These are phyloP conservation scores for Muricea muricata DNA, from an alignment of 92 coral and sea anemone species.

Conservation along the genomic window DNA sequence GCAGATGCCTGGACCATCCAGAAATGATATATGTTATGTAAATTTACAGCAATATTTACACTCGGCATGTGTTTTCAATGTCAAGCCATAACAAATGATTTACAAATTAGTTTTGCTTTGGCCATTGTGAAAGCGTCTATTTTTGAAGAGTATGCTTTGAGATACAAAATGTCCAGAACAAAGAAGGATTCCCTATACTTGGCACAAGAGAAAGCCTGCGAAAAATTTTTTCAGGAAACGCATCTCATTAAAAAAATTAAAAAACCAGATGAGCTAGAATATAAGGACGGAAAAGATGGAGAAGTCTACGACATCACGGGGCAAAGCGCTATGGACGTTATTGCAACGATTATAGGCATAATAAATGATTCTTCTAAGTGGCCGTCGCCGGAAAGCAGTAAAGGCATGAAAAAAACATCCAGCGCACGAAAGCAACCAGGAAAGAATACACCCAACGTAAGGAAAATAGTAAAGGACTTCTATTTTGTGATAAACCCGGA, in stretches of 20 bases:
- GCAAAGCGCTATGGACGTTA: not conserved
- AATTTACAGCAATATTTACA: too few relatives aligned
- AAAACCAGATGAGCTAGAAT: not conserved
- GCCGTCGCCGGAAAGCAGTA: not conserved
- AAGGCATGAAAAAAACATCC: not conserved
- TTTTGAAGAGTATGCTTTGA: not conserved
- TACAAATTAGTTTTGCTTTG: not conserved
- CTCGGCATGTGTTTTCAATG: not conserved
- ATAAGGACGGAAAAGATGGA: not conserved
- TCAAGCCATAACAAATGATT: too few relatives aligned
- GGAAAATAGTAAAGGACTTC: too few relatives aligned
- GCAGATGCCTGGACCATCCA: too few relatives aligned
- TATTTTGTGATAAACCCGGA: not conserved
- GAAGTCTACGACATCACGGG: not conserved
- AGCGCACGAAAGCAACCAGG: not conserved
- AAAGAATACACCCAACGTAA: too few relatives aligned
- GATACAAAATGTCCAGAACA: not conserved
- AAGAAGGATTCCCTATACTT: not conserved
- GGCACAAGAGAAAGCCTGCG: not conserved
- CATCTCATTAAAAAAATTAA: not conserved
- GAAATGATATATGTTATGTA: too few relatives aligned
- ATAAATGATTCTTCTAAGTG: not conserved
- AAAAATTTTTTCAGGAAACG: not conserved
- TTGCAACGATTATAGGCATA: not conserved
- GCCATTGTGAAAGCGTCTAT: not conserved